Conservation (phyloP, 2,888 invertebrate species). For the Stenchaetothrips biformis region DNA sequence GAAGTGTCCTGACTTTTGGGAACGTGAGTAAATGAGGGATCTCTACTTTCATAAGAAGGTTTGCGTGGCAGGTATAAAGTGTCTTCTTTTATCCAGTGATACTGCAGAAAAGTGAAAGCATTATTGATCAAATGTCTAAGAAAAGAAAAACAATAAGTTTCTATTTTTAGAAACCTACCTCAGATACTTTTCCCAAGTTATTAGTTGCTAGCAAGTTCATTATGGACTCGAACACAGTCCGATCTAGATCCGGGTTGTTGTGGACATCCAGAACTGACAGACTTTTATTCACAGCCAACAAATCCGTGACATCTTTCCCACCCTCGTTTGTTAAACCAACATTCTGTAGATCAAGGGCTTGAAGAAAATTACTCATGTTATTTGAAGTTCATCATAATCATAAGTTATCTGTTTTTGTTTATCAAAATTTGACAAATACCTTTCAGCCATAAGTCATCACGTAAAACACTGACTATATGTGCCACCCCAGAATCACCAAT, state of each 20-base stretch:
- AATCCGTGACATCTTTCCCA: constrained; percentile 53
- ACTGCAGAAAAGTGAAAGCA: no score
- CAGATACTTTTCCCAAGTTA: constrained; percentile 27
- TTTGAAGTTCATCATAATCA: neutral
- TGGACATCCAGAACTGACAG: constrained; percentile 52
- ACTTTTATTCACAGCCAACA: constrained; percentile 46
- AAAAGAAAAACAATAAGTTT: no score
- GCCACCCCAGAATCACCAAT: constrained; percentile 61
- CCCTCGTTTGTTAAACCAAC: constrained; percentile 66
- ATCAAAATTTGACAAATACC: constrained; percentile 43
- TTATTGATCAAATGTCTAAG: no score
- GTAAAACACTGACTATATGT: constrained; percentile 60
- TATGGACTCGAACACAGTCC: constrained; percentile 26
- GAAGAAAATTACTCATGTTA: constrained; percentile 30
- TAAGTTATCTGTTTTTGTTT: neutral
- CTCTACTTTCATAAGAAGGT: constrained; percentile 46
- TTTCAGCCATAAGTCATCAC: constrained; percentile 77
- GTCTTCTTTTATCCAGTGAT: constrained; percentile 32
- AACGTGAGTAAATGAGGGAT: neutral
- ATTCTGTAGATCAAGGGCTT: constrained; percentile 66
- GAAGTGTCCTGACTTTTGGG: neutral
- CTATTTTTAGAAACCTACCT: constrained; percentile 30
- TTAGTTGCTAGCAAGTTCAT: constrained; percentile 30
- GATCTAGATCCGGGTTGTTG: constrained; percentile 53
- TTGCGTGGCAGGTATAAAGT: constrained; percentile 4